phyloP scores from a whole-genome alignment of 2,888 invertebrate genomes.

The Dascillus cervinus region DNA sequence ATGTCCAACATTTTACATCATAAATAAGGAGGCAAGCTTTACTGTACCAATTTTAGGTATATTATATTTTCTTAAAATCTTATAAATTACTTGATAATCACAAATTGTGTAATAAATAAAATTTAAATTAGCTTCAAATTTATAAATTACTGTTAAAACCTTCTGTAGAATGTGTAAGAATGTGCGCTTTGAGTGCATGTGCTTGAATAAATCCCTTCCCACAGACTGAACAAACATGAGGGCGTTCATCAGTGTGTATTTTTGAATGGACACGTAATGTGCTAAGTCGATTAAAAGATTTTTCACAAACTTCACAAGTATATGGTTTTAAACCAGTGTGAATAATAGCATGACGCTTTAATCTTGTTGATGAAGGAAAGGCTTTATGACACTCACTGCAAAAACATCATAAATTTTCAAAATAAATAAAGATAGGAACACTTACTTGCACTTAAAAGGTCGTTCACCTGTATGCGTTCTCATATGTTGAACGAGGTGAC shows the following conservation, averaged over 20 bases:
- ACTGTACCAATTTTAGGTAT: too few species aligned
- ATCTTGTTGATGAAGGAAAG: constrained; percentile 26
- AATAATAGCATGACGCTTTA: constrained; percentile 28
- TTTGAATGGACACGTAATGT: constrained; percentile 29
- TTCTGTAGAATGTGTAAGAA: constrained; percentile 15
- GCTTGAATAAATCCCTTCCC: constrained; percentile 30
- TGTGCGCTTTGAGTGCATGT: constrained; percentile 25
- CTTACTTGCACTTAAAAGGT: constrained; percentile 27
- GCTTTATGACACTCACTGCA: constrained; percentile 25
- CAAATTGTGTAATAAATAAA: too few species aligned
- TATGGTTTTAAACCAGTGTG: constrained; percentile 30
- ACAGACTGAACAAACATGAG: constrained; percentile 28
- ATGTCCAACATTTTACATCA: too few species aligned
- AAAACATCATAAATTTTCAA: background rate
- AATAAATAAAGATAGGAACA: background rate
- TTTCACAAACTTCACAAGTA: constrained; percentile 28
- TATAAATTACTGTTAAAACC: too few species aligned
- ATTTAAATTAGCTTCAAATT: too few species aligned
- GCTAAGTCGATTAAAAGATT: constrained; percentile 27
- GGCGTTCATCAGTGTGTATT: constrained; percentile 29
- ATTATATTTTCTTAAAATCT: too few species aligned
- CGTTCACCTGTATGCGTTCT: constrained; percentile 30
- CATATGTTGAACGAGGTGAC: constrained; percentile 31
- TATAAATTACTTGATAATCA: too few species aligned
- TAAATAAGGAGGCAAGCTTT: too few species aligned